Evolutionary conservation across 2,113 vertebrate species (phyloP).

Genomic region (Rhinogobius similis): DNA sequence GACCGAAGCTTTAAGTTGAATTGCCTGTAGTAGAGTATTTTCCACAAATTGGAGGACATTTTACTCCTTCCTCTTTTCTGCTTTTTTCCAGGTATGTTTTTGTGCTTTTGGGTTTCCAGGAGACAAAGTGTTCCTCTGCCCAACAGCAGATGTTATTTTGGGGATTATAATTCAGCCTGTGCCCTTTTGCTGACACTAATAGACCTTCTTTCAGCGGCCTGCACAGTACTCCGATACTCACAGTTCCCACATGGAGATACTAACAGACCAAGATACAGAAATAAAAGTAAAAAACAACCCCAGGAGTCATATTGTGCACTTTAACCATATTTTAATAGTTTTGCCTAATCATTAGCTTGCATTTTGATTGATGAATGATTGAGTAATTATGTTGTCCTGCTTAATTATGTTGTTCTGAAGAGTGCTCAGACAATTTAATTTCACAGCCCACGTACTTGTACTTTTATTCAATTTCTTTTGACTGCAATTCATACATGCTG

Average conservation of each 20-base stretch:
- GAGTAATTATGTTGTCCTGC: too few relatives aligned
- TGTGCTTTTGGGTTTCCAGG: background rate
- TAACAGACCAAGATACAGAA: background rate
- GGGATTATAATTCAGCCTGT: slow-evolving; percentile 6
- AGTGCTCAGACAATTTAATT: too few relatives aligned
- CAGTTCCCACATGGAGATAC: background rate
- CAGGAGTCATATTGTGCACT: background rate
- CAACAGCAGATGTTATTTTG: slow-evolving; percentile 8
- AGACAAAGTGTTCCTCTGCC: background rate
- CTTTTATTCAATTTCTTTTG: too few relatives aligned
- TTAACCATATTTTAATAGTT: background rate
- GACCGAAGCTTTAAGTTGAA: too few relatives aligned
- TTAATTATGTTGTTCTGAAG: too few relatives aligned
- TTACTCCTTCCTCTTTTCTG: background rate
- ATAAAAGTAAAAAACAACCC: background rate
- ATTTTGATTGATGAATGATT: too few relatives aligned
- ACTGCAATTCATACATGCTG: too few relatives aligned
- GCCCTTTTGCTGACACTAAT: slow-evolving; percentile 8
- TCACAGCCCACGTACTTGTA: too few relatives aligned
- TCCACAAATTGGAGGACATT: too few relatives aligned
- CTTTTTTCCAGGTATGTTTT: background rate
- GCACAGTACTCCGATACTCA: background rate
- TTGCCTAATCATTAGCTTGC: too few relatives aligned
- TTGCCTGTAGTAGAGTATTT: too few relatives aligned
- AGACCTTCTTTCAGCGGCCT: background rate